Percentiles rank a stretch among this genome's conserved stretches.
These are phyloP conservation scores for Oegoconia quadripuncta DNA, from an alignment of 2,888 invertebrate species.

Conservation along the genomic window DNA sequence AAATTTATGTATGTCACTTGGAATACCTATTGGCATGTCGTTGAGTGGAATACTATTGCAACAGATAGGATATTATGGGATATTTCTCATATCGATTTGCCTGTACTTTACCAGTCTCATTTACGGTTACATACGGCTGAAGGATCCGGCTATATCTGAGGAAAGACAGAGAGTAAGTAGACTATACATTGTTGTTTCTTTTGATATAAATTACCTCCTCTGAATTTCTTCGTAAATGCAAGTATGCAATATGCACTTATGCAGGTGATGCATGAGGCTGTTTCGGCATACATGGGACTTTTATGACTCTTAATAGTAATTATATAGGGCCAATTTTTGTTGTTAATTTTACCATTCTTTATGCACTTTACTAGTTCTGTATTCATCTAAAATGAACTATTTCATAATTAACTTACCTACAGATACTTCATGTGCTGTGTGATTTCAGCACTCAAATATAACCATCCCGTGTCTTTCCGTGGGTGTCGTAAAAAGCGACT, in stretches of 20 bases:
- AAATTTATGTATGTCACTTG: slow-evolving; percentile 81
- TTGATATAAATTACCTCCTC: slow-evolving; percentile 5
- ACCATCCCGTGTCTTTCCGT: no score
- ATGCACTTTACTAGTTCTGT: no score
- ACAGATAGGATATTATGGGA: slow-evolving; percentile 72
- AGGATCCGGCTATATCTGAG: slow-evolving; percentile 61
- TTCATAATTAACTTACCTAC: no score
- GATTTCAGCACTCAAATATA: no score
- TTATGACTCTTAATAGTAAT: neutral
- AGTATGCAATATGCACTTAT: no score
- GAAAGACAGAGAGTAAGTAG: slow-evolving; percentile 65
- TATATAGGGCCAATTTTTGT: no score
- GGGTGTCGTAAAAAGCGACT: no score
- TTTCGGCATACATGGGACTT: no score
- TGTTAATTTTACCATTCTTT: no score
- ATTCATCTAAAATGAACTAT: no score
- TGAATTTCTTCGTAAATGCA: neutral
- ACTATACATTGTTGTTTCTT: slow-evolving; percentile 1
- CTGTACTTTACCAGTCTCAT: slow-evolving; percentile 73
- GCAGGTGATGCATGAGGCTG: no score
- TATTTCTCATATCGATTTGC: slow-evolving; percentile 71
- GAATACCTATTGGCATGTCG: slow-evolving; percentile 79
- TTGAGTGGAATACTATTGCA: slow-evolving; percentile 75
- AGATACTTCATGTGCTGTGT: no score
- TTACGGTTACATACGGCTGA: slow-evolving; percentile 69